These are phyloP conservation scores for Pollenia labialis DNA, from an alignment of 2,888 invertebrate species.

Conservation along the genomic window DNA sequence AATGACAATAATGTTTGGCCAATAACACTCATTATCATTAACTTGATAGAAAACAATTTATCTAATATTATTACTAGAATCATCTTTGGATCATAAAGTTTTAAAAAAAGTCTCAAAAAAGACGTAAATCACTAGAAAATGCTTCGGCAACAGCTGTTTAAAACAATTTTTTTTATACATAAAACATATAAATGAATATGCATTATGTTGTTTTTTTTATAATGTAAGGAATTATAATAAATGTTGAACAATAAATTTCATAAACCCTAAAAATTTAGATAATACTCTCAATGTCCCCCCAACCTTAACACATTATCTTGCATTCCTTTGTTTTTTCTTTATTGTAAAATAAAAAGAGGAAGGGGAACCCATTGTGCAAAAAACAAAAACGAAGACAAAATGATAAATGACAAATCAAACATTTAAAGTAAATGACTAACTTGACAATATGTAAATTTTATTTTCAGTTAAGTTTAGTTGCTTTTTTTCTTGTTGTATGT, in stretches of 20 bases:
- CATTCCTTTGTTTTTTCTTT: neutral
- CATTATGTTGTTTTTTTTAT: neutral
- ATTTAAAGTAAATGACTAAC: conserved; percentile 72
- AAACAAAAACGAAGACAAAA: conserved; percentile 37
- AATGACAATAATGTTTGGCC: conserved; percentile 21
- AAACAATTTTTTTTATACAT: conserved; percentile 39
- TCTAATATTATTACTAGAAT: conserved; percentile 17
- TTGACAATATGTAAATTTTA: conserved; percentile 71
- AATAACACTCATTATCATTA: conserved; percentile 51
- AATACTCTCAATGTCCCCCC: no score
- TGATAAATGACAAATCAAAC: conserved; percentile 74
- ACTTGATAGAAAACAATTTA: conserved; percentile 30
- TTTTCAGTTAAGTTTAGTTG: conserved; percentile 27
- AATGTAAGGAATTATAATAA: neutral
- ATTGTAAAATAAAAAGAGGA: neutral
- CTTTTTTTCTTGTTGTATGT: conserved; percentile 6
- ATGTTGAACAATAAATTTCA: conserved; percentile 7
- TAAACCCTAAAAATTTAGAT: neutral
- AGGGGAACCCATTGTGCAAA: neutral
- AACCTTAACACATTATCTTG: neutral
- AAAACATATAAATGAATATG: neutral
- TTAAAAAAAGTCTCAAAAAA: neutral
- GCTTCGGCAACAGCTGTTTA: conserved; percentile 41
- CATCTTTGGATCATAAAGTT: conserved; percentile 1
- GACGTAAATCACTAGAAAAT: conserved; percentile 29